phyloP scores from a whole-genome alignment of 2,113 vertebrate genomes.

The Proterorhinus semilunaris region DNA sequence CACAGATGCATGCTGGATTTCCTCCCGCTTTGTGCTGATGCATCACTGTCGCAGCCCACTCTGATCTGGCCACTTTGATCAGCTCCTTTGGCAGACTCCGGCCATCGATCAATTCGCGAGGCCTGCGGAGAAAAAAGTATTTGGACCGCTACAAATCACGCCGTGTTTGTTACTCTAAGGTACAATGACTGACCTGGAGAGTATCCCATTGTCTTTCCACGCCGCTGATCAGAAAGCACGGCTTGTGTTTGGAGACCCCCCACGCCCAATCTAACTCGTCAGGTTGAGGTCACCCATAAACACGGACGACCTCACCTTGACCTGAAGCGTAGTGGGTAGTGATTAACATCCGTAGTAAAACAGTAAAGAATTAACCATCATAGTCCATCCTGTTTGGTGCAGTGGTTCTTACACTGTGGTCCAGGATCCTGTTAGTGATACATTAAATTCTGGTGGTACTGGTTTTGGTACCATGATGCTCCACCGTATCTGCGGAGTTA shows the following conservation, averaged over 20 bases:
- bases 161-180: slow-evolving; percentile 31
- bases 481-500: too few species aligned
- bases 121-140: slow-evolving; percentile 19
- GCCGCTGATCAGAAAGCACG: slow-evolving; percentile 41
- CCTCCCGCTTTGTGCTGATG: slow-evolving; percentile 31
- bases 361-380: background rate
- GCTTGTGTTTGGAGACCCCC: slow-evolving; percentile 25
- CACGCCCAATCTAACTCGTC: slow-evolving; percentile 42
- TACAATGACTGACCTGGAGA: slow-evolving; percentile 48
- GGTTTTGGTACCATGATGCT: too few species aligned
- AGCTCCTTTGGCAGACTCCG: slow-evolving; percentile 12
- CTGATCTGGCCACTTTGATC: slow-evolving; percentile 21
- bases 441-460: background rate
- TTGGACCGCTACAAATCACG: slow-evolving; percentile 34
- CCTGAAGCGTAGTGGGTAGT: slow-evolving; percentile 5
- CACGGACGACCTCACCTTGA: slow-evolving; percentile 22
- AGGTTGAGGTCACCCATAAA: slow-evolving; percentile 1
- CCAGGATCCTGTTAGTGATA: background rate
- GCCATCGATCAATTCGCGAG: slow-evolving; percentile 38
- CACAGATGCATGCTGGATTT: slow-evolving; percentile 18
- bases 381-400: background rate
- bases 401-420: background rate
- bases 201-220: slow-evolving; percentile 32
- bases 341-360: slow-evolving; percentile 8
- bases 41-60: slow-evolving; percentile 29